Evolutionary conservation across 1,140 invertebrate species (phyloP), one percentile per base, ranked within the genome.

Genomic region (Bradynema listronoti): DNA sequence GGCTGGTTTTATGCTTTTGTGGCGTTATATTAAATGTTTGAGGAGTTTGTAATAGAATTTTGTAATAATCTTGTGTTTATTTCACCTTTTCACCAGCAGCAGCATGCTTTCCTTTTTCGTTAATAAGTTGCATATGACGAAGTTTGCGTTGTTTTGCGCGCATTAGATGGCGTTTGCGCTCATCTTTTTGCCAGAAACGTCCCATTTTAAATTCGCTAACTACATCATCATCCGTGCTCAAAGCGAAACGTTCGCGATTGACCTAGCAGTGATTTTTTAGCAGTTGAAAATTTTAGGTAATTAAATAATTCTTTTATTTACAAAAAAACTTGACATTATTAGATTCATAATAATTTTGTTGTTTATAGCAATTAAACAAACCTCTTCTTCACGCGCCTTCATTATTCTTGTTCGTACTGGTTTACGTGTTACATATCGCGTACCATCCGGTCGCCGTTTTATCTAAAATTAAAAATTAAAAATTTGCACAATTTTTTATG

Each of bases 151-250:
- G 85, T 32, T 83, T 80, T 0, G 85, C 84, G 52, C 84, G 83
- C 69, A 87, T 86, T 56, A 87, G 70, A 66, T 88, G 87, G 19
- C 84, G 80, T 69, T 87, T 88, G 6, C 86, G 82, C 59, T 89
- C 87, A 63, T 88, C 87, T 79, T 86, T 86, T 16, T 82, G 86
- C 87, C 87, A 89, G 76, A 88, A 88, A 34, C 85, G 82, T 29
- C 87, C 87, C 53, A 85, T 83, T 83, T 89, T 89, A 50, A 88
- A 80, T 72, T 89, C 87, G 16, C 87, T 88, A 75, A 87, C 83
- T 11, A 86, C 86, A 68, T 89, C 87, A 71, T 89, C 87, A 73
- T 89, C 87, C 0, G 87, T 88, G 1, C 86, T 88, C 39, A 87
- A 80, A 1, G 86, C 86, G 55, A 83, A 83, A 32, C 86, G 78